A percentile compares a stretch with the other conserved stretches of the same genome.
These are phyloP conservation scores for Periophthalmus modestus DNA, from an alignment of 2,113 vertebrate genomes.

Conservation along the genomic window DNA sequence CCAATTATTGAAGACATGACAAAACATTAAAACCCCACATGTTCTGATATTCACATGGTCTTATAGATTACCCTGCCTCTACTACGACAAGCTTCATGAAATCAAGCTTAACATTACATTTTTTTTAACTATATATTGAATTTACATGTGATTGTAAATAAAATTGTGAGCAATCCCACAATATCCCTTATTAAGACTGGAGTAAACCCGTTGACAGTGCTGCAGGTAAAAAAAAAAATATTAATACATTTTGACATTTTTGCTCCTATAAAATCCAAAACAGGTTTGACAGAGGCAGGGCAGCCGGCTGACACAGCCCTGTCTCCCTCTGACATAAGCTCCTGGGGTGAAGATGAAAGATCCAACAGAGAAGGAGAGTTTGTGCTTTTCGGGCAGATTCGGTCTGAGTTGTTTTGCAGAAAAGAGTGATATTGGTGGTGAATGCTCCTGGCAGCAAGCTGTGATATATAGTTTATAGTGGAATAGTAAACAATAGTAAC, in stretches of 20 bases:
- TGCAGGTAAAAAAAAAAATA: slow-evolving; percentile 27
- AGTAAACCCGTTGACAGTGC: slow-evolving; percentile 20
- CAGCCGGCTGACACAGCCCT: slow-evolving; percentile 19
- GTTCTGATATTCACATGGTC: neutral
- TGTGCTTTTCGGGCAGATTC: slow-evolving; percentile 15
- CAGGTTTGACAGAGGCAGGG: slow-evolving; percentile 27
- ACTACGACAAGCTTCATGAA: too few species aligned
- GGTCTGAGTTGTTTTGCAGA: slow-evolving; percentile 31
- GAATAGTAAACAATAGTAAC: neutral
- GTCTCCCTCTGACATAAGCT: slow-evolving; percentile 39
- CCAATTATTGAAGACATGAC: too few species aligned
- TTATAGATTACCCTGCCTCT: too few species aligned
- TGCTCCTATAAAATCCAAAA: slow-evolving; percentile 30
- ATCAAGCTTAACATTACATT: too few species aligned
- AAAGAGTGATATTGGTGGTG: neutral
- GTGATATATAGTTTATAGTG: slow-evolving; percentile 7
- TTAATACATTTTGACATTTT: neutral
- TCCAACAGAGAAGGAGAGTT: slow-evolving; percentile 13
- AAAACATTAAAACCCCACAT: neutral
- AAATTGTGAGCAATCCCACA: neutral
- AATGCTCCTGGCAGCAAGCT: slow-evolving; percentile 32
- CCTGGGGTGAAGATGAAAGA: slow-evolving; percentile 27
- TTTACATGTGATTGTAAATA: too few species aligned
- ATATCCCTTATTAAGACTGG: slow-evolving; percentile 25
- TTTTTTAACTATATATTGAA: too few species aligned